These are phyloP conservation scores for Alentia gelatinosa DNA, from an alignment of 2,888 invertebrate species.

Conservation along the genomic window DNA sequence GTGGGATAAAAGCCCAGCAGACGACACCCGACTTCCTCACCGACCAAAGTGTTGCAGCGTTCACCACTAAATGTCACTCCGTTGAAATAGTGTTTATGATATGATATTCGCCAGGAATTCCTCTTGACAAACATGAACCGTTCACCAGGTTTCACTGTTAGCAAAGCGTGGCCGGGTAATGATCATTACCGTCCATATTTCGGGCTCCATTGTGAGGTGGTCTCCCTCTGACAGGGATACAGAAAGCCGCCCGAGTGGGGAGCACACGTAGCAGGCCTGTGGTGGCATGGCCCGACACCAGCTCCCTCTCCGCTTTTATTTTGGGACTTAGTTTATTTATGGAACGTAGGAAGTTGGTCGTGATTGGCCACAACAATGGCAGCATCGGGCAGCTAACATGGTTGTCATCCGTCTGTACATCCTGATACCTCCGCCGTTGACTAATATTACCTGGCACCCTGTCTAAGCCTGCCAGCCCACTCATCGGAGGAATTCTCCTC, in stretches of 20 bases:
- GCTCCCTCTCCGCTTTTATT: too few relatives aligned
- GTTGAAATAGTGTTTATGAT: background rate
- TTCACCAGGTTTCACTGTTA: background rate
- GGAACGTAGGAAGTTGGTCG: background rate
- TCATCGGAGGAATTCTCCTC: too few relatives aligned
- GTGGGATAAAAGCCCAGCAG: background rate
- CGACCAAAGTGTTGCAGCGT: background rate
- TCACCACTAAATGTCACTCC: background rate
- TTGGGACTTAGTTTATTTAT: background rate
- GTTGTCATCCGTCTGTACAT: background rate
- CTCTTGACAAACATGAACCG: background rate
- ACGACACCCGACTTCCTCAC: background rate
- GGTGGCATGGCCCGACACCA: too few relatives aligned
- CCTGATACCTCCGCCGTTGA: background rate
- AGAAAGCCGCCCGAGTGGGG: background rate
- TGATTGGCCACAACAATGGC: background rate
- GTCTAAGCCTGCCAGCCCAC: background rate
- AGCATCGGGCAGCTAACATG: background rate
- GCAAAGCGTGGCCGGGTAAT: background rate
- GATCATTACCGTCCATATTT: background rate
- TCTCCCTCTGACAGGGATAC: background rate
- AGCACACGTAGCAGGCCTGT: too few relatives aligned
- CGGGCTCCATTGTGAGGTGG: background rate
- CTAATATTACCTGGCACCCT: background rate
- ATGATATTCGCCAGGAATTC: background rate